Evolutionary conservation across 2,888 invertebrate genomes (phyloP).

Genomic region (Hydroisotoma schaefferi): DNA sequence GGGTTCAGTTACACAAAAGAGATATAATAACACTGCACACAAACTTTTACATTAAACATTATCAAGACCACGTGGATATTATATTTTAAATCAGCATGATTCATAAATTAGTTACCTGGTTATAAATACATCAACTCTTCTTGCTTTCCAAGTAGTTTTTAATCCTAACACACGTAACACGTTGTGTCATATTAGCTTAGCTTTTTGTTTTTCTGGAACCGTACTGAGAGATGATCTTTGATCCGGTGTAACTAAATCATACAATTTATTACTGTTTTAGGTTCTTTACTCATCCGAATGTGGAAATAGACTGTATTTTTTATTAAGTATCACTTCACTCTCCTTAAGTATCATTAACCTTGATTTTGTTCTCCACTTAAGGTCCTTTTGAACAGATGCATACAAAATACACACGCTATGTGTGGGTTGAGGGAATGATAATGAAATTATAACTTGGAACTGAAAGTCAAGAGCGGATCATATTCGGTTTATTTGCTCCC

Average conservation of each 20-base stretch:
- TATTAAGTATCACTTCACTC: no score
- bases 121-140: not conserved
- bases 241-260: slow-evolving; percentile 16
- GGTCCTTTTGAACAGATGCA: not conserved
- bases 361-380: no score
- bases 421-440: not conserved
- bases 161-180: no score
- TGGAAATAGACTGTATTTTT: no score
- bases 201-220: not conserved
- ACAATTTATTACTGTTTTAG: not conserved
- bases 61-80: no score
- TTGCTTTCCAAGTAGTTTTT: not conserved
- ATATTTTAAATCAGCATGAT: slow-evolving; percentile 22
- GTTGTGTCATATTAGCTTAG: not conserved
- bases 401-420: not conserved
- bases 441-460: not conserved
- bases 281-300: no score
- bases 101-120: slow-evolving; percentile 18
- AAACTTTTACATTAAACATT: no score
- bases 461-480: not conserved
- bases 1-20: no score
- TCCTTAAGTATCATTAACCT: no score
- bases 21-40: no score
- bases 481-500: not conserved
- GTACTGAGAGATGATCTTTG: slow-evolving; percentile 16